phyloP scores from a whole-genome alignment of 2,113 vertebrate genomes.

The Prietella phreatophila region DNA sequence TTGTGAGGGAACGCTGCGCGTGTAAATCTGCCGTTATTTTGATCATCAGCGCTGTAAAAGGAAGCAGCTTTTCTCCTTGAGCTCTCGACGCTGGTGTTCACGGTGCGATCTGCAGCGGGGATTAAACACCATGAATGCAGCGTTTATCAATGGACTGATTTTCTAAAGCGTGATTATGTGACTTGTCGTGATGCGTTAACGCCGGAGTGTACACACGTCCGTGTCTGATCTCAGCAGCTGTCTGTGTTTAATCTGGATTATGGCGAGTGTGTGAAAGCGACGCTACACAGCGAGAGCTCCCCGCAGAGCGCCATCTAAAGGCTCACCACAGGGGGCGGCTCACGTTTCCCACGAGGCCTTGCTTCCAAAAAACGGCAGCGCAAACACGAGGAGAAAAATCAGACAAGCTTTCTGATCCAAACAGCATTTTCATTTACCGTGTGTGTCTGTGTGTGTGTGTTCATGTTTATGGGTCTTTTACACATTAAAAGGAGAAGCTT shows the following conservation, averaged over 20 bases:
- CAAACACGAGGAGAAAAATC: constrained; percentile 13
- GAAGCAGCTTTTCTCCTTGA: background rate
- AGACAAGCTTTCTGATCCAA: background rate
- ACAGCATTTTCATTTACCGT: too few relatives aligned
- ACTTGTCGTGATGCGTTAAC: background rate
- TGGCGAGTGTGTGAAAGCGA: constrained; percentile 18
- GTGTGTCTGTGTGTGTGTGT: background rate
- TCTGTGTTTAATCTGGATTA: constrained; percentile 41
- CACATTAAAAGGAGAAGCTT: background rate
- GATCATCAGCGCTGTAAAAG: background rate
- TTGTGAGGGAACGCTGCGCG: background rate
- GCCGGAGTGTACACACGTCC: background rate
- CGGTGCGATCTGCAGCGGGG: background rate
- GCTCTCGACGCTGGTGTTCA: background rate
- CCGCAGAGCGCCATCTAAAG: constrained; percentile 2
- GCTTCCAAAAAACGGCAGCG: constrained; percentile 5
- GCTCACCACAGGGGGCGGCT: constrained; percentile 31
- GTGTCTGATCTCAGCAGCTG: constrained; percentile 15
- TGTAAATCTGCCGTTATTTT: background rate
- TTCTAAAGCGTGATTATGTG: constrained; percentile 3
- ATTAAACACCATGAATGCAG: background rate
- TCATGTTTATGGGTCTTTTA: background rate
- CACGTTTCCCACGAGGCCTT: constrained; percentile 8
- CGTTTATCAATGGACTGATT: constrained; percentile 24
- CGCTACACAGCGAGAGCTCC: constrained; percentile 23